Base-by-base conservation (phyloP, 1,140 invertebrate species). In the Agrilus planipennis region DNA sequence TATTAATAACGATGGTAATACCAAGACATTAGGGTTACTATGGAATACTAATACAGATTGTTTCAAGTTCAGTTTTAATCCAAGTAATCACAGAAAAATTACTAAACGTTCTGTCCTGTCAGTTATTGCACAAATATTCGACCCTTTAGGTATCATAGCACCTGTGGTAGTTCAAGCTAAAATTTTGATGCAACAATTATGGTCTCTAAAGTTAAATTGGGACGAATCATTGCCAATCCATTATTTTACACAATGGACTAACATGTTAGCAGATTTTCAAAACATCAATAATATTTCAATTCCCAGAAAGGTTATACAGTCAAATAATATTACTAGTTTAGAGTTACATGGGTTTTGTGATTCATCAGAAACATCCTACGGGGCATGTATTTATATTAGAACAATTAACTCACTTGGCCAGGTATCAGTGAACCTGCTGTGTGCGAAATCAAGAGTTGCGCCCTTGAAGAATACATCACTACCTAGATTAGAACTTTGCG, bases 111-210 rank as follows among this genome's bases (percentile, higher is more conserved):
- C 16, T 7, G 40, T 40, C 16, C 20, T 41, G 20, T 9, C 39
- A 14, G 7, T 11, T 12, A 16, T 41, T 9, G 34, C 16, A 11
- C 10, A 39, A 18, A 41, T 63, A 0, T 63, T 57, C 28, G 60
- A 66, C 47, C 57, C 52, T 4, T 39, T 58, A 9, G 63, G 63
- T 11, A 58, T 56, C 42, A 27, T 65, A 0, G 47, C 54, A 3
- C 67, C 65, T 7, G 41, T 59, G 0, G 51, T 60, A 1, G 46
- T 68, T 6, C 29, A n/a, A 4, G 50, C 54, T 3, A 68, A 69
- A 50, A 57, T 68, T 0, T 39, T 68, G 0, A 53, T 70, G 17
- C 65, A 69, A 50, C 41, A 52, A 19, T 23, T 69, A 2, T 65
- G 63, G 62, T 32, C 31, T 32, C 22, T 28, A 21, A 16, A 40